phyloP scores from a whole-genome alignment of 1,140 invertebrate species.

The Cephus cinctus region DNA sequence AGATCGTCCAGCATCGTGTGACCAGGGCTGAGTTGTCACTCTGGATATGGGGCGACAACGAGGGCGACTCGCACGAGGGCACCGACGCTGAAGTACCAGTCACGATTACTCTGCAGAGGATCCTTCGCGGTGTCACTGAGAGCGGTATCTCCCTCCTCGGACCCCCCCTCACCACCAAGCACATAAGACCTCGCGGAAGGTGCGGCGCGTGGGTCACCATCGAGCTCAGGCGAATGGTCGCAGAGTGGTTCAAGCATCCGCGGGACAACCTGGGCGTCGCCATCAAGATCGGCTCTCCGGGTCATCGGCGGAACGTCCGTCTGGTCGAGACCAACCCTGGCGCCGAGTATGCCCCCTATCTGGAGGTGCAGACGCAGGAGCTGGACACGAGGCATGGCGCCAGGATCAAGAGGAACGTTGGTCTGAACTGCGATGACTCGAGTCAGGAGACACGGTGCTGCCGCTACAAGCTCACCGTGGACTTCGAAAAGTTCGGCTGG shows the following conservation, averaged over 20 bases:
- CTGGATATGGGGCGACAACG: slow-evolving; percentile 49
- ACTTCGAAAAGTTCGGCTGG: slow-evolving; percentile 97
- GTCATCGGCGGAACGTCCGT: slow-evolving; percentile 33
- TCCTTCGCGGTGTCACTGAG: slow-evolving; percentile 39
- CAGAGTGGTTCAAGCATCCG: slow-evolving; percentile 72
- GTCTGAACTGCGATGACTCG: slow-evolving; percentile 75
- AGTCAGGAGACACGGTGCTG: slow-evolving; percentile 81
- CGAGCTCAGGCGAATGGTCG: slow-evolving; percentile 73
- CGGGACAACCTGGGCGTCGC: slow-evolving; percentile 73
- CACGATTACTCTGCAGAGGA: slow-evolving; percentile 49
- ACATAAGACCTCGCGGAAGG: slow-evolving; percentile 43
- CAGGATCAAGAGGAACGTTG: slow-evolving; percentile 71
- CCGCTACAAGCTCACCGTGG: slow-evolving; percentile 88
- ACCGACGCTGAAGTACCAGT: slow-evolving; percentile 29
- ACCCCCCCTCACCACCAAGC: slow-evolving; percentile 46
- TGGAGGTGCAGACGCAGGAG: slow-evolving; percentile 84
- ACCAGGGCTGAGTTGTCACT: slow-evolving; percentile 57
- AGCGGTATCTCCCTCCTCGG: slow-evolving; percentile 35
- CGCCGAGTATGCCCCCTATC: slow-evolving; percentile 48
- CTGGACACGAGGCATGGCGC: slow-evolving; percentile 66
- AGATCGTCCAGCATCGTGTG: slow-evolving; percentile 57
- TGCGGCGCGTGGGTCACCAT: slow-evolving; percentile 71
- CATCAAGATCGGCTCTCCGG: slow-evolving; percentile 59
- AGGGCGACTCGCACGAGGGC: slow-evolving; percentile 17
- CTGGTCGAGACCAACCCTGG: slow-evolving; percentile 49